Conservation (phyloP, 92 coral and sea anemone genomes). For the Siderastrea siderea region DNA sequence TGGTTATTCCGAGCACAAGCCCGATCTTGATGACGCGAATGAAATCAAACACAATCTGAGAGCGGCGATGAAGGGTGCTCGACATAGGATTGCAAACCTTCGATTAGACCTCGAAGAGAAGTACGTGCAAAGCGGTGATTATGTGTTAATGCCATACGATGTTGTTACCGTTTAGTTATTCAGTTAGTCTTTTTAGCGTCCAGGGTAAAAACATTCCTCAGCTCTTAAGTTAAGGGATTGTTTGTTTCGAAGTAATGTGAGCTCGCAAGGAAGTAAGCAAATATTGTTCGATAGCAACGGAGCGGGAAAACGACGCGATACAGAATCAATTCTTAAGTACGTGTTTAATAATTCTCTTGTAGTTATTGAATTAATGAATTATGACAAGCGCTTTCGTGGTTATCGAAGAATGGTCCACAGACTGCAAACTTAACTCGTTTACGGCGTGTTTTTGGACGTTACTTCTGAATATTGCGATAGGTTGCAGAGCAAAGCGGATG, state of each 20-base stretch:
- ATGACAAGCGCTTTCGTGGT: background rate
- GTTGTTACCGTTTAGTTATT: background rate
- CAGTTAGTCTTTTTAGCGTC: background rate
- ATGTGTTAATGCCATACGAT: background rate
- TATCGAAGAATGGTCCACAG: background rate
- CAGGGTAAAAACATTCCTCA: background rate
- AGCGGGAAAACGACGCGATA: constrained; percentile 5
- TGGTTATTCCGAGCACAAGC: constrained; percentile 53
- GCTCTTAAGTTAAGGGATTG: background rate
- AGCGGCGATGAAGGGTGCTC: constrained; percentile 93
- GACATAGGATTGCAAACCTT: constrained; percentile 84
- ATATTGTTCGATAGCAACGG: constrained; percentile 24
- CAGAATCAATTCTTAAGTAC: background rate
- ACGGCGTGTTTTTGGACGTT: background rate
- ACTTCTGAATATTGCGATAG: background rate
- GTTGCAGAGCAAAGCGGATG: background rate
- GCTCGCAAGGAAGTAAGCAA: background rate
- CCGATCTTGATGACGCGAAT: constrained; percentile 78
- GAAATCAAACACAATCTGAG: constrained; percentile 93
- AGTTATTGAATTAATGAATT: background rate
- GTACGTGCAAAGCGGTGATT: constrained; percentile 33
- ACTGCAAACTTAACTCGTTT: background rate
- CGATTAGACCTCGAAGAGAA: constrained; percentile 95
- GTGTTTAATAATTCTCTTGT: background rate
- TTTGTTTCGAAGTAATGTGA: constrained; percentile 3